Evolutionary conservation across 2,113 vertebrate genomes (phyloP).

Genomic region (Dromaius novaehollandiae): DNA sequence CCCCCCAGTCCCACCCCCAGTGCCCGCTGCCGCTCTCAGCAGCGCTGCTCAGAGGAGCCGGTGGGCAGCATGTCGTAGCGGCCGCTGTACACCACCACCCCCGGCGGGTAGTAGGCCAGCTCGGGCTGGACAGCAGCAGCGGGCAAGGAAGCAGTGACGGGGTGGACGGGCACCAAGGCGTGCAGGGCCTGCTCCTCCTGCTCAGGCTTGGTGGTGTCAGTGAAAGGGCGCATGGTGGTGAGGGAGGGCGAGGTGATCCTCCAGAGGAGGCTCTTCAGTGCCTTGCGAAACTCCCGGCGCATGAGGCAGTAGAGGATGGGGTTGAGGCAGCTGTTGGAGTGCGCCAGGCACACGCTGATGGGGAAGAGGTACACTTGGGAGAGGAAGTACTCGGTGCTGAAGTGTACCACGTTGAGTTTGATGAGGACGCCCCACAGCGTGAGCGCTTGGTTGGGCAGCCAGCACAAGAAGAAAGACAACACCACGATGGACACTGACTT

Average conservation of each 20-base stretch:
- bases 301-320: slow-evolving; percentile 94
- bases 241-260: slow-evolving; percentile 84
- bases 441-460: slow-evolving; percentile 95
- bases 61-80: slow-evolving; percentile 83
- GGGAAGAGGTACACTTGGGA: slow-evolving; percentile 93
- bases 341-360: slow-evolving; percentile 92
- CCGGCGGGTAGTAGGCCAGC: slow-evolving; percentile 84
- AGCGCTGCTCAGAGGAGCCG: slow-evolving; percentile 67
- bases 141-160: not conserved
- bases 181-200: slow-evolving; percentile 78
- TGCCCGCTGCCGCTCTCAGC: slow-evolving; percentile 18
- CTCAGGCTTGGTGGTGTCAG: slow-evolving; percentile 86
- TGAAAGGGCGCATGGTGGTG: slow-evolving; percentile 86
- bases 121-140: slow-evolving; percentile 47
- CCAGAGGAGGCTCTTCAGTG: slow-evolving; percentile 90
- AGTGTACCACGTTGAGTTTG: slow-evolving; percentile 92
- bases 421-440: slow-evolving; percentile 94
- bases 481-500: slow-evolving; percentile 94
- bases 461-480: slow-evolving; percentile 93
- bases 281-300: slow-evolving; percentile 93
- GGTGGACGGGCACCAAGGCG: slow-evolving; percentile 62
- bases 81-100: slow-evolving; percentile 81
- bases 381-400: slow-evolving; percentile 90
- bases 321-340: slow-evolving; percentile 97
- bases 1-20: not conserved